Evolutionary conservation across 2,888 invertebrate species (phyloP).

Genomic region (Deilephila elpenor): DNA sequence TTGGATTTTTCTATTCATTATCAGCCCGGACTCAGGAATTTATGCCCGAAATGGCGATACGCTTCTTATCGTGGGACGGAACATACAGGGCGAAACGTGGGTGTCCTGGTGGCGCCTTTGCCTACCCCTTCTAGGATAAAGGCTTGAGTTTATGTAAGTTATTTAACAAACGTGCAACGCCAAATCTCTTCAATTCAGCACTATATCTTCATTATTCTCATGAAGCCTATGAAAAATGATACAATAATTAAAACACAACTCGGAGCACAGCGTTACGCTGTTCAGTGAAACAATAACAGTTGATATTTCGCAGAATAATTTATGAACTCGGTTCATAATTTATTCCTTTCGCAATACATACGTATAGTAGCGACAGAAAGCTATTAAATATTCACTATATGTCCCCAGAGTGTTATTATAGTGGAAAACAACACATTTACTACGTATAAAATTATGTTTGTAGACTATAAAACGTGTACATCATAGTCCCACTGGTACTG

Average conservation of each 20-base stretch:
- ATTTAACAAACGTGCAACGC: background rate
- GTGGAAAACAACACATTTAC: background rate
- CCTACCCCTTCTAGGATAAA: no score
- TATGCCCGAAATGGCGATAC: no score
- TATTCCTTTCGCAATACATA: constrained; percentile 2
- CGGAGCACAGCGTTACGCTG: background rate
- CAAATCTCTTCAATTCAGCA: background rate
- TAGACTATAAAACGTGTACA: background rate
- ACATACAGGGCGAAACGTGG: no score
- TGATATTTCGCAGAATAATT: constrained; percentile 19
- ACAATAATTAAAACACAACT: background rate
- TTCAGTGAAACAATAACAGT: constrained; percentile 3
- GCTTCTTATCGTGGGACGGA: no score
- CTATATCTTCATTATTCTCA: background rate
- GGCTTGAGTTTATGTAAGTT: no score
- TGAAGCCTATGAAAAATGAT: background rate
- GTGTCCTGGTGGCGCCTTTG: no score
- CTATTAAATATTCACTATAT: constrained; percentile 19
- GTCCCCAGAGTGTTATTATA: constrained; percentile 10
- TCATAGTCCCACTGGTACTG: no score
- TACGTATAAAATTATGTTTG: background rate
- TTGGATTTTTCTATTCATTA: no score
- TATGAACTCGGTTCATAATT: constrained; percentile 5
- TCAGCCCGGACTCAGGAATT: no score
- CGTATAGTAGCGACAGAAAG: background rate